These are phyloP conservation scores for Clarias magur DNA, from an alignment of 2,113 vertebrate genomes.

Conservation along the genomic window DNA sequence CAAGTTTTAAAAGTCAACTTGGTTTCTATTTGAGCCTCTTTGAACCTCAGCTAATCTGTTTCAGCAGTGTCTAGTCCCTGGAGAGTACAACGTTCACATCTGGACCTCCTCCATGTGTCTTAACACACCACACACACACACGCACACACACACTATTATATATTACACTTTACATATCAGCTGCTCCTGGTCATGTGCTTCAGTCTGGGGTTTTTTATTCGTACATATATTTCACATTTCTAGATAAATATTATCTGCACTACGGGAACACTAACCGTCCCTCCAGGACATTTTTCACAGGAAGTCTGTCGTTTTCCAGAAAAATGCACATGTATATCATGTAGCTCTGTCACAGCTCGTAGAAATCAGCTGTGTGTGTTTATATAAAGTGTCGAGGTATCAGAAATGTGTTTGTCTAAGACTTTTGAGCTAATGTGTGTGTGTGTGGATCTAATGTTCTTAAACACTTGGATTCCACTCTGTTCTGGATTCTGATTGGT, in stretches of 20 bases:
- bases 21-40: background rate
- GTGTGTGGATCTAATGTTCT: background rate
- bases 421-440: background rate
- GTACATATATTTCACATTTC: background rate
- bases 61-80: background rate
- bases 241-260: background rate
- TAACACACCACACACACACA: background rate
- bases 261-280: background rate
- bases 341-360: background rate
- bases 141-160: background rate
- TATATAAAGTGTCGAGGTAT: background rate
- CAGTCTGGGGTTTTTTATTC: background rate
- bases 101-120: background rate
- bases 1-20: background rate
- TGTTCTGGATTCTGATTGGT: background rate
- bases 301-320: background rate
- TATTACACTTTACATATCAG: background rate
- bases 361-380: background rate
- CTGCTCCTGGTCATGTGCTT: background rate
- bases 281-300: background rate
- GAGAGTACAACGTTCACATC: background rate
- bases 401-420: background rate
- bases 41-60: background rate
- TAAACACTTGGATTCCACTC: background rate
- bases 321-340: background rate